Evolutionary conservation across 2,797 vertebrate species (phyloP), one percentile per base, ranked within the genome.

Genomic region (Florisuga fusca): DNA sequence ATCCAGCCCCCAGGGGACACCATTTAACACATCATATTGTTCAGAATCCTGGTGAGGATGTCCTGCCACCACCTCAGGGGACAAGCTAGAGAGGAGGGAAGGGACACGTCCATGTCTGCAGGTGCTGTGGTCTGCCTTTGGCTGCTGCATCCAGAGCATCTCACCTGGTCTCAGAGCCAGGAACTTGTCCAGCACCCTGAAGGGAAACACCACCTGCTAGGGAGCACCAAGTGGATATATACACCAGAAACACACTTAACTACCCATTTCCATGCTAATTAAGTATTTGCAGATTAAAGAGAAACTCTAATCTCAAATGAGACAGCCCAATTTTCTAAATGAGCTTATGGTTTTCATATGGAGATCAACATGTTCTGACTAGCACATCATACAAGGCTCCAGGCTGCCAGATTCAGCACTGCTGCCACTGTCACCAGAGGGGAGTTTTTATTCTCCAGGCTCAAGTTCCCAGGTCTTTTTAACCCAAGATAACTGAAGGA

Each of bases 201-300:
- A 89, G 31, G 69, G 64, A 83, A 86, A 84, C 33, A 3, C 19
- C 48, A 86, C 75, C 73, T 81, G 63, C 38, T 33, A 87, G 48
- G 66, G 77, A 89, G 45, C 57, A 66, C 41, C 74, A 55, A 20
- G 18, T 0, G 0, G n/a, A 75, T 86, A 41, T 15, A 53, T 21
- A 55, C 50, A 26, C 9, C 13, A 74, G 53, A 90, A 83, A n/a
- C 12, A 76, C 68, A 55, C 18, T 79, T 88, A 89, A 89, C n/a
- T 21, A 94, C 69, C 57, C 68, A 87, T 87, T 94, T 89, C 84
- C 72, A 46, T 53, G 53, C 74, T 90, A 91, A 94, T 92, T 93
- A 80, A 82, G 54, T 86, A 89, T 88, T 57, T 91, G 90, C 31
- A 95, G 59, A 94, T 71, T 87, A 90, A 87, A 87, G 71, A 78